Evolutionary conservation across 1,140 invertebrate species (phyloP).

Genomic region (Euwallacea similis): DNA sequence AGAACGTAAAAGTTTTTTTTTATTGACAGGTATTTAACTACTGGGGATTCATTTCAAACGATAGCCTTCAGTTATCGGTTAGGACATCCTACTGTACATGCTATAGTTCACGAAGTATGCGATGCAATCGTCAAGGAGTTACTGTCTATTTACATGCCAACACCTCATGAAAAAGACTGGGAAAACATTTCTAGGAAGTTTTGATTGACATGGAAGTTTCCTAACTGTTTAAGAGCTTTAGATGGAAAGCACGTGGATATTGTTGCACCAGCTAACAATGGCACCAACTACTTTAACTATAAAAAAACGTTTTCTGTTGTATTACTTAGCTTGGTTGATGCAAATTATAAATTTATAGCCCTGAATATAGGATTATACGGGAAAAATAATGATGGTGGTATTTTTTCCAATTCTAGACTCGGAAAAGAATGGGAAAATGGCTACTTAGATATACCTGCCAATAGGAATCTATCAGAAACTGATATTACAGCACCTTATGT

Average conservation of each 20-base stretch:
- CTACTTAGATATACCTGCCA: constrained; percentile 17
- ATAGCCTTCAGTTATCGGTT: constrained; percentile 34
- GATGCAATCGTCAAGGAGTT: constrained; percentile 25
- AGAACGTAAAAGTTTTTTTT: too few species aligned
- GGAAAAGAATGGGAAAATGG: constrained; percentile 19
- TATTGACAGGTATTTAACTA: constrained; percentile 17
- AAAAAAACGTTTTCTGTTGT: constrained; percentile 56
- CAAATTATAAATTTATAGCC: constrained; percentile 54
- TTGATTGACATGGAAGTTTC: constrained; percentile 41
- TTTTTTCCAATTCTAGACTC: constrained; percentile 37
- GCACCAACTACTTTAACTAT: constrained; percentile 54
- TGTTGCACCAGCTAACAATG: constrained; percentile 48
- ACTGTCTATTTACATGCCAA: constrained; percentile 27
- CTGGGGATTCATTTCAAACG: constrained; percentile 22
- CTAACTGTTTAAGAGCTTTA: constrained; percentile 55
- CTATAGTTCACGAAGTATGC: constrained; percentile 34
- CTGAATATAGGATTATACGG: constrained; percentile 57
- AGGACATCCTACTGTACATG: constrained; percentile 35
- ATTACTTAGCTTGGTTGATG: constrained; percentile 55
- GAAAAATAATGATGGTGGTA: constrained; percentile 50
- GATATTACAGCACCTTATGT: constrained; percentile 40
- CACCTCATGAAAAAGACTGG: constrained; percentile 21
- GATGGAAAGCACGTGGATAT: constrained; percentile 56
- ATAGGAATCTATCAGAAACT: constrained; percentile 23
- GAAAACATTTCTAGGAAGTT: constrained; percentile 43